Evolutionary conservation across 2,888 invertebrate species (phyloP).

Genomic region (Lampropteryx suffumata): DNA sequence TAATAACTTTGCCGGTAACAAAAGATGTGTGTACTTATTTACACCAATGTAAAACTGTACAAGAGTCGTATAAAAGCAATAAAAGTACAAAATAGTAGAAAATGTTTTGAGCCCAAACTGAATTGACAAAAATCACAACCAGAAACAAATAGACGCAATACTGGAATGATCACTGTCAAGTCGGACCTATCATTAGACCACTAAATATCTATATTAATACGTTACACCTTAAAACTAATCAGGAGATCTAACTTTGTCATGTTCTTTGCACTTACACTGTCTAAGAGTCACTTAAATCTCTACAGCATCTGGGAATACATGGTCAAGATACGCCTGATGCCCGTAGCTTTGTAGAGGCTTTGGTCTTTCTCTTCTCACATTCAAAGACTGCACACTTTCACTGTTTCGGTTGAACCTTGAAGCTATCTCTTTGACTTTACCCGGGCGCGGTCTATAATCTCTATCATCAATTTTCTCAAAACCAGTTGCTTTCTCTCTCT

Average conservation of each 20-base stretch:
- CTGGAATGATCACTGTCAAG: constrained; percentile 3
- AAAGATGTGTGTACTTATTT: no score
- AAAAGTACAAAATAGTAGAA: no score
- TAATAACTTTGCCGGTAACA: no score
- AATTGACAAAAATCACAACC: neutral
- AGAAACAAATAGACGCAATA: neutral
- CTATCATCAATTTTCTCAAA: constrained; percentile 42
- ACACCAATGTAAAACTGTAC: no score
- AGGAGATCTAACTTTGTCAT: constrained; percentile 42
- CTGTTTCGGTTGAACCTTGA: constrained; percentile 69
- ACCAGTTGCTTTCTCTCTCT: constrained; percentile 42
- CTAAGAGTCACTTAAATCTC: constrained; percentile 57
- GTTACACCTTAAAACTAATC: constrained; percentile 35
- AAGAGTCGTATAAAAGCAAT: no score
- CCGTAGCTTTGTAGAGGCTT: constrained; percentile 83
- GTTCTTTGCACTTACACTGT: constrained; percentile 22
- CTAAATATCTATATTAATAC: constrained; percentile 1
- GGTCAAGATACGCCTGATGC: constrained; percentile 84
- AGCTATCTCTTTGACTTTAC: constrained; percentile 75
- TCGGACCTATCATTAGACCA: constrained; percentile 5
- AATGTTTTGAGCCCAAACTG: no score
- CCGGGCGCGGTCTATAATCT: constrained; percentile 62
- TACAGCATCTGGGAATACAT: constrained; percentile 82
- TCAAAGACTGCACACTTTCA: constrained; percentile 49
- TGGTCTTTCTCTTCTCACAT: constrained; percentile 72